phyloP scores from a whole-genome alignment of 2,888 invertebrate genomes.

The Gnatocerus cornutus region DNA sequence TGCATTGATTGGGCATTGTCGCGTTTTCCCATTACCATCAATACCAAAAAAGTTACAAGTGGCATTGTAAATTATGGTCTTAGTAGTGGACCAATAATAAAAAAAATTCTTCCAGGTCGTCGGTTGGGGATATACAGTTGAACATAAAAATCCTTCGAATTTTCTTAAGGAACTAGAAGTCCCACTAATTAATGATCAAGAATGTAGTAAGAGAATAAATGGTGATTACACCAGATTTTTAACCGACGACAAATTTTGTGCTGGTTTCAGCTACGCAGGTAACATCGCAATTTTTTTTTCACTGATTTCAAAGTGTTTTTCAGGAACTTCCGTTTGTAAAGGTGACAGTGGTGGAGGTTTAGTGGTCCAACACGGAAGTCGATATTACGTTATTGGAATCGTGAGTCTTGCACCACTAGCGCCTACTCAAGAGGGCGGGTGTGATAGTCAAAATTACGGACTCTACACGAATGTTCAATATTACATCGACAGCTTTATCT shows the following conservation, averaged over 20 bases:
- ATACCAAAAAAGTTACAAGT: neutral
- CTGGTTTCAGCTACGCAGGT: conserved; percentile 51
- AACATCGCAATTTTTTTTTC: conserved; percentile 7
- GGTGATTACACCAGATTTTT: conserved; percentile 47
- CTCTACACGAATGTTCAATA: conserved; percentile 44
- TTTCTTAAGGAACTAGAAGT: conserved; percentile 54
- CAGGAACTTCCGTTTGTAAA: conserved; percentile 48
- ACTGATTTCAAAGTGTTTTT: neutral
- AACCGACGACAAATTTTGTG: conserved; percentile 54
- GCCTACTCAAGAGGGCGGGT: conserved; percentile 36
- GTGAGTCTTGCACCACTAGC: conserved; percentile 46
- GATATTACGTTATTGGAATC: conserved; percentile 47
- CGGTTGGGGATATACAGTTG: conserved; percentile 64
- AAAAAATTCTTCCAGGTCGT: conserved; percentile 40
- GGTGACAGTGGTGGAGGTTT: conserved; percentile 52
- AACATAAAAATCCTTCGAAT: conserved; percentile 56
- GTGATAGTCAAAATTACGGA: conserved; percentile 46
- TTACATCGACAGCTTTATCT: conserved; percentile 24
- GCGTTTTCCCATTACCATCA: neutral
- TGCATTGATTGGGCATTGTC: conserved; percentile 8
- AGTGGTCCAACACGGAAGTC: conserved; percentile 24
- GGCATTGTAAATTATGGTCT: neutral
- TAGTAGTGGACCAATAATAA: neutral
- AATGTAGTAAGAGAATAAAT: conserved; percentile 48
- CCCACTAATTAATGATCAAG: conserved; percentile 39